Base-by-base conservation (phyloP, 2,113 vertebrate species). In the Microtus montanus region DNA sequence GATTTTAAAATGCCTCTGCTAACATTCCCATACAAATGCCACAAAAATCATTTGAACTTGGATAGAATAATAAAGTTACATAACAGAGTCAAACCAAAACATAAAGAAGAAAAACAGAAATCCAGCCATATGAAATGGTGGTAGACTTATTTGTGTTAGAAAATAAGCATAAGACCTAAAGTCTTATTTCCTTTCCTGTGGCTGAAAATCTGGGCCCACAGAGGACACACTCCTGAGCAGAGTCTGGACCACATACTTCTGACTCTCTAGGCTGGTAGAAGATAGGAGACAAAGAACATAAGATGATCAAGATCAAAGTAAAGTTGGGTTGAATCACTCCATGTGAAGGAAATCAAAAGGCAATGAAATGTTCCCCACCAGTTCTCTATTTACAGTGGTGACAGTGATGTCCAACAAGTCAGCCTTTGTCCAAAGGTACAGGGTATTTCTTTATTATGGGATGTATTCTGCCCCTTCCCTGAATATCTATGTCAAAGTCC, bases 41-140 rank as follows among this genome's bases (percentile, higher is more conserved):
- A 94, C 13, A 91, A 44, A 92, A 82, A 14, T 58, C 41, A 75
- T 26, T 75, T 80, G 33, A 44, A 92, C 49, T 68, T 93, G n/a
- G 80, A 87, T 93, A 78, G 28, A 92, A 66, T 7, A 54, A 9
- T 7, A 79, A 91, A 68, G 33, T 38, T 89, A 78, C 92, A 47
- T 68, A 77, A 82, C 73, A 19, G 11, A 35, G 75, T 1, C 33
- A 89, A 71, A 33, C 49, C 28, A 95, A 92, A 96, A 58, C 15
- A 41, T 24, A 64, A 64, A 68, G 61, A 6, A 77, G 13, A 83
- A 92, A 87, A 94, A 47, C 17, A 44, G 28, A 94, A 44, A 80
- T 63, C 1, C 44, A 63, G n/a, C 17, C 13, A 33, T 15, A 64
- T 26, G 52, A 93, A 92, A 87, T 61, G n/a, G 82, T 20, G 33